Percentiles rank a stretch among this genome's conserved stretches.
These are phyloP conservation scores for Micoletzkya japonica DNA, from an alignment of 2,888 invertebrate species.

Conservation along the genomic window DNA sequence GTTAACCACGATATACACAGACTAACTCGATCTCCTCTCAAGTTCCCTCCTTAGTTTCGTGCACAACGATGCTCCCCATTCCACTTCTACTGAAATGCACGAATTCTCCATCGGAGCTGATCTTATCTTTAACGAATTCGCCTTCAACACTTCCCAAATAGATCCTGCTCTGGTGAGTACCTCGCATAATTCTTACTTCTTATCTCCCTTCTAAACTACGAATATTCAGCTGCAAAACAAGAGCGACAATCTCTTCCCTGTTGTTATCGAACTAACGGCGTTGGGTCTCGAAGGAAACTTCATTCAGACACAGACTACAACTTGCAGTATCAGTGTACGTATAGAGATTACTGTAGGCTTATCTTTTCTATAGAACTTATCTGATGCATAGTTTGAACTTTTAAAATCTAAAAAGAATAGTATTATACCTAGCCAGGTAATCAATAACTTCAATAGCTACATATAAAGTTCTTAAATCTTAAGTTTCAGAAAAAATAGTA, in stretches of 20 bases:
- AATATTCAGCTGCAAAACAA: constrained; percentile 47
- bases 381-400: too few relatives aligned
- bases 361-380: too few relatives aligned
- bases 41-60: constrained; percentile 21
- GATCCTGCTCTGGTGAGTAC: constrained; percentile 64
- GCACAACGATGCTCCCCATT: constrained; percentile 5
- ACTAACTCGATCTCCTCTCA: too few relatives aligned
- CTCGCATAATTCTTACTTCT: background rate
- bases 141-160: constrained; percentile 84
- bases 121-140: constrained; percentile 86
- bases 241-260: constrained; percentile 54
- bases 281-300: constrained; percentile 33
- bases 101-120: constrained; percentile 91
- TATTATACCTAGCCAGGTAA: background rate
- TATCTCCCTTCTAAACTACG: background rate
- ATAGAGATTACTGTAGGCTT: too few relatives aligned
- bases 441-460: too few relatives aligned
- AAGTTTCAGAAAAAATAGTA: too few relatives aligned
- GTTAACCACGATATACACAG: background rate
- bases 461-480: too few relatives aligned
- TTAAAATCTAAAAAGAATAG: too few relatives aligned
- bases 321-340: constrained; percentile 55
- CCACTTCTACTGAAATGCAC: constrained; percentile 82
- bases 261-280: constrained; percentile 56
- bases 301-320: constrained; percentile 56